phyloP scores from a whole-genome alignment of 2,797 vertebrate species.

The Pteropus rufus region DNA sequence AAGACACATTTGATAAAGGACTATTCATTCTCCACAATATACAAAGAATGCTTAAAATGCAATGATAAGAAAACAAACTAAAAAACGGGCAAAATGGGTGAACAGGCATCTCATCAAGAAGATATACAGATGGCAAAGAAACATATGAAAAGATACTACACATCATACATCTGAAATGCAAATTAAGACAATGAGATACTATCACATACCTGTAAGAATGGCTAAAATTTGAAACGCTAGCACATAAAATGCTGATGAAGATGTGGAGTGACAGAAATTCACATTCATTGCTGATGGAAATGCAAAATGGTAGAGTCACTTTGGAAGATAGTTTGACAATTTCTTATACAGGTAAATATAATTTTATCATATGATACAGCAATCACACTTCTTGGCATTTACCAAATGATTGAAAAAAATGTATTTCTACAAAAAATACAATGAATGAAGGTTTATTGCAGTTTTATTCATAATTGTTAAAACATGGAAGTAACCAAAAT shows the following conservation, averaged over 20 bases:
- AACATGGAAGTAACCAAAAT: background rate
- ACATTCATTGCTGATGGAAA: background rate
- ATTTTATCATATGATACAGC: background rate
- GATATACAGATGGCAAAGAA: background rate
- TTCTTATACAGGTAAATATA: background rate
- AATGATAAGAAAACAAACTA: background rate
- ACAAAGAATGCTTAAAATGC: background rate
- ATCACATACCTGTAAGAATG: background rate
- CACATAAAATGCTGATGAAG: background rate
- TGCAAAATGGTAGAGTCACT: background rate
- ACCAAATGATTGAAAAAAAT: background rate
- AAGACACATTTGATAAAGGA: background rate
- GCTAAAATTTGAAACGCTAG: background rate
- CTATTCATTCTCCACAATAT: no score
- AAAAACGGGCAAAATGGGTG: background rate
- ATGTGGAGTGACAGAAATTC: background rate
- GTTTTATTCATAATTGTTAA: background rate
- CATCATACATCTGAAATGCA: background rate
- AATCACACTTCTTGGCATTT: background rate
- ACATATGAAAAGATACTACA: background rate
- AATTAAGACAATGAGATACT: background rate
- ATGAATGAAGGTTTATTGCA: background rate
- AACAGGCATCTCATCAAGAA: background rate
- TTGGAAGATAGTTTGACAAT: background rate
- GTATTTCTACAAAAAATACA: background rate